Base-by-base conservation (phyloP, 2,797 vertebrate genomes). In the Sebastes vulpes region DNA sequence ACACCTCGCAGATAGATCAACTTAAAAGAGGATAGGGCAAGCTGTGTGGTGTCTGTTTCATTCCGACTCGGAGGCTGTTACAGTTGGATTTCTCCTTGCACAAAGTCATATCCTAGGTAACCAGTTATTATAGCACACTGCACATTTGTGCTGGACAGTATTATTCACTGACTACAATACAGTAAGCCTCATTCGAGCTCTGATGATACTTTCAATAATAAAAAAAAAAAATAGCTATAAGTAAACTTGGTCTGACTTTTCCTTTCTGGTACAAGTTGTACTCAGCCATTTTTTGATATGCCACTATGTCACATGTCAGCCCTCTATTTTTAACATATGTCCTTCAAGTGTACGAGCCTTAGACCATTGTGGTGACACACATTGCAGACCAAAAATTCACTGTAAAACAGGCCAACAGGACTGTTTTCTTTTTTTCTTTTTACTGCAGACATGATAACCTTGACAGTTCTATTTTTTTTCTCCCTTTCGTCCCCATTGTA, bases 91-190 rank as follows among this genome's bases (percentile, higher is more conserved):
- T 88, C 60, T 85, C 86, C 83, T 91, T 90, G 77, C 48, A 75
- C 84, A 86, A 92, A 83, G 81, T 91, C 75, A 89, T 88, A 80
- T 86, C 76, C 81, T 59, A 54, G 61, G 59, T 74, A 76, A 89
- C 77, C 23, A 67, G 66, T 79, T 78, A 35, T 77, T 72, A 75
- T 65, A 58, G 60, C 25, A 64, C 31, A 53, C 11, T 61, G 59
- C 20, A 67, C 48, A 71, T 57, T 70, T 64, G 26, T 20, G 23
- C 28, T 58, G 26, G n/a, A 60, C 59, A 71, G 20, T 53, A 52
- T 50, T 65, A 53, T 70, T 70, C 20, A 68, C 23, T 58, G 18
- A 72, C 23, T 66, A 20, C 42, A 52, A 32, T 25, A 71, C 23
- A 48, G 26, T 50, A 25, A 71, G 23, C 26, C 20, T 58, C 26